These are phyloP conservation scores for Pseudachorutes palmiensis DNA, from an alignment of 1,140 invertebrate genomes.

Conservation along the genomic window DNA sequence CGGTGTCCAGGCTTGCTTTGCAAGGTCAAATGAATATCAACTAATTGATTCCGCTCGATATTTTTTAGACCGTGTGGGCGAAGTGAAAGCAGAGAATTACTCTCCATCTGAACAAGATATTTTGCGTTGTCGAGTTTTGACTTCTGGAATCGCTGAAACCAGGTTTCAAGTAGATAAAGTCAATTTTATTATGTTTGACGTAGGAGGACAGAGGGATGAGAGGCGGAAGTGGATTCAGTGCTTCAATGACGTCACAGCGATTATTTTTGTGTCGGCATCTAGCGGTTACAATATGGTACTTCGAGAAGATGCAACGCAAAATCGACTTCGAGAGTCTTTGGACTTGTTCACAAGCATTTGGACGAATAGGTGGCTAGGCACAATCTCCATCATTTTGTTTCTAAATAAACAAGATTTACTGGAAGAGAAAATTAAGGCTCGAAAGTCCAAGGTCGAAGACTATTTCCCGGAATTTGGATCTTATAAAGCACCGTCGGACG, in stretches of 20 bases:
- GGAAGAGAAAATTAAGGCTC: conserved; percentile 91
- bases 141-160: conserved; percentile 99
- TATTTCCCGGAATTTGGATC: too few species aligned
- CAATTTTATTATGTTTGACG: conserved; percentile 98
- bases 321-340: conserved; percentile 92
- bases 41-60: conserved; percentile 99
- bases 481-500: too few species aligned
- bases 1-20: conserved; percentile 87
- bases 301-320: conserved; percentile 96
- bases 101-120: conserved; percentile 99
- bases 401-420: conserved; percentile 98
- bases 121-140: conserved; percentile 89
- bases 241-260: conserved; percentile 99
- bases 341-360: conserved; percentile 99
- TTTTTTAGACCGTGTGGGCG: conserved; percentile 88
- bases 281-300: conserved; percentile 99
- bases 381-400: neutral
- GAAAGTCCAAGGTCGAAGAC: too few species aligned
- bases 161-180: conserved; percentile 99
- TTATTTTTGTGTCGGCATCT: conserved; percentile 98
- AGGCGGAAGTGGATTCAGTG: conserved; percentile 99
- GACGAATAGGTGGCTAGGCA: conserved; percentile 81
- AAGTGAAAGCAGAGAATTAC: conserved; percentile 92
- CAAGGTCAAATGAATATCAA: conserved; percentile 98
- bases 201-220: conserved; percentile 97